Evolutionary conservation across 2,888 invertebrate species (phyloP).

Genomic region (Ptilodon capucinus): DNA sequence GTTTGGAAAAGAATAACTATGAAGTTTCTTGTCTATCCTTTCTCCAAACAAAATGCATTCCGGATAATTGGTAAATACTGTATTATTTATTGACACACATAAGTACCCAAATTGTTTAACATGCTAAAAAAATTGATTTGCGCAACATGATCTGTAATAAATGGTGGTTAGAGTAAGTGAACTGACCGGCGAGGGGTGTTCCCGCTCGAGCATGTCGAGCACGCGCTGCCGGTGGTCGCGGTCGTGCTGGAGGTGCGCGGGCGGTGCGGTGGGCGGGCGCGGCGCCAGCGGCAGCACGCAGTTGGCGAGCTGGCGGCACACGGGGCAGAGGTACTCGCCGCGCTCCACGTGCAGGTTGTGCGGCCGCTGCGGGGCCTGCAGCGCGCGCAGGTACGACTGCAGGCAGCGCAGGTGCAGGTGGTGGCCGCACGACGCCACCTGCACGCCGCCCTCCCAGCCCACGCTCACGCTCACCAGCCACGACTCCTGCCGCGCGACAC

Average conservation of each 20-base stretch:
- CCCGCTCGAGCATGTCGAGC: constrained; percentile 38
- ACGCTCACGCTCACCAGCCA: constrained; percentile 89
- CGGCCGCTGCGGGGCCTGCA: constrained; percentile 89
- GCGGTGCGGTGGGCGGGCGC: constrained; percentile 73
- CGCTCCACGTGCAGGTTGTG: constrained; percentile 85
- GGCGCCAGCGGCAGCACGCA: constrained; percentile 92
- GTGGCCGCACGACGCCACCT: constrained; percentile 98
- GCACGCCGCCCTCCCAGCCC: constrained; percentile 95
- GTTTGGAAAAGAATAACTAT: too few species aligned
- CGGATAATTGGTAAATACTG: too few species aligned
- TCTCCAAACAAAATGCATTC: too few species aligned
- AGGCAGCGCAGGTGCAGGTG: constrained; percentile 97
- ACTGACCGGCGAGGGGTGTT: background rate
- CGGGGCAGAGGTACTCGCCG: constrained; percentile 97
- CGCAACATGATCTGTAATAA: too few species aligned
- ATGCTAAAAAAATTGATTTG: too few species aligned
- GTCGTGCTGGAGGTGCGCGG: constrained; percentile 56
- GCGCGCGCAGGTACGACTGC: constrained; percentile 93
- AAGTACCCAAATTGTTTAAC: too few species aligned
- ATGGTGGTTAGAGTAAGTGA: too few species aligned
- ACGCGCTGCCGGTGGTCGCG: constrained; percentile 83
- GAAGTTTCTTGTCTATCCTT: too few species aligned
- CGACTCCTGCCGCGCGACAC: constrained; percentile 77
- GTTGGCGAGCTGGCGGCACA: constrained; percentile 91
- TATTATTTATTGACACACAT: too few species aligned